These are phyloP conservation scores for rat (Rattus norvegicus) DNA, from an alignment of 2,113 vertebrate genomes.

Conservation along the genomic window DNA sequence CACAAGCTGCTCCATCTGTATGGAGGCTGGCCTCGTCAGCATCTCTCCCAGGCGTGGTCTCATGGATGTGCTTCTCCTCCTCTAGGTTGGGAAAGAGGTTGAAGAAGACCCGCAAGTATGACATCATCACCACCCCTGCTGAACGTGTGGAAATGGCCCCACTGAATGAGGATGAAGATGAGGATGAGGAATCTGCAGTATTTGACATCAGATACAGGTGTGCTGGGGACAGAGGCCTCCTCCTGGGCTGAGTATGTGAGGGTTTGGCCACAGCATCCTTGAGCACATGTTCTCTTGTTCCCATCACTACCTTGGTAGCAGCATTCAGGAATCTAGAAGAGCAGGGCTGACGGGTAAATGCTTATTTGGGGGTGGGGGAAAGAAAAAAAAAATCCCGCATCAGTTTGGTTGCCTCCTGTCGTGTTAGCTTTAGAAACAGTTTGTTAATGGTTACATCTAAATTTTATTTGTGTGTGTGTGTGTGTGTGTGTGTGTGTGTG, in stretches of 20 bases:
- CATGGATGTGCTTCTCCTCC: neutral
- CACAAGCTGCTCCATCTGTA: no score
- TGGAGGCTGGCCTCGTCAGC: neutral
- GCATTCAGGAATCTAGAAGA: neutral
- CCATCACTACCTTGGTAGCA: no score
- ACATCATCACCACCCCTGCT: slow-evolving; percentile 96
- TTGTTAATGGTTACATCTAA: slow-evolving; percentile 57
- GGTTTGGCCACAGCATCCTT: fast-evolving
- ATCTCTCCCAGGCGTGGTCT: slow-evolving; percentile 4
- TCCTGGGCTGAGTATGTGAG: neutral
- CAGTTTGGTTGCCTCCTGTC: slow-evolving; percentile 59
- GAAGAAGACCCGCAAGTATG: slow-evolving; percentile 96
- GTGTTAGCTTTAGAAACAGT: slow-evolving; percentile 38
- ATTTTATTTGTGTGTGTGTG: slow-evolving; percentile 49
- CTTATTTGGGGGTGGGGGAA: neutral
- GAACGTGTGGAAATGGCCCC: slow-evolving; percentile 98
- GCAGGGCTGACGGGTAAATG: neutral
- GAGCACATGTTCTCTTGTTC: neutral
- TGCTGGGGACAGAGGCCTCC: neutral
- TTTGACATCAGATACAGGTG: slow-evolving; percentile 99
- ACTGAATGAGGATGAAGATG: slow-evolving; percentile 94
- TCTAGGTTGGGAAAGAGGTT: slow-evolving; percentile 92
- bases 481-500: neutral
- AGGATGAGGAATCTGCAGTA: slow-evolving; percentile 95
- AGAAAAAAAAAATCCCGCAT: slow-evolving; percentile 59